Base-by-base conservation (phyloP, 2,888 invertebrate genomes). In the Drosophila kanekoi region DNA sequence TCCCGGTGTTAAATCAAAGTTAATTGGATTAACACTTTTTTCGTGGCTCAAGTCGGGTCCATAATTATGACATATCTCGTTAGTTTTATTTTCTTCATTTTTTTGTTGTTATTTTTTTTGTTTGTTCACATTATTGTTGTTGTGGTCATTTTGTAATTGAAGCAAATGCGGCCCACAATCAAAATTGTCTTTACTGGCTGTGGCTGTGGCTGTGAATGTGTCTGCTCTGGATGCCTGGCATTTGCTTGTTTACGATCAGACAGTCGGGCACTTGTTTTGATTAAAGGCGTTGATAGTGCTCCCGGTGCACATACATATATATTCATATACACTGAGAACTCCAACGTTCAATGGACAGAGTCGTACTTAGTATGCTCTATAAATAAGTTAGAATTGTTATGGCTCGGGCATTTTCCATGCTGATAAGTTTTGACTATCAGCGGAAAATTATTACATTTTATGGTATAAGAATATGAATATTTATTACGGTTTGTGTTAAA, bases 21-120 rank as follows among this genome's bases (percentile, higher is more conserved):
- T 77, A 87, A 88, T 84, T 87, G 59, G 69, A 84, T 85, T 85
- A 85, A 87, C 87, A 88, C 78, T 86, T 83, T 72, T 33, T 32
- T 62, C n/a, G 52, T 49, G 44, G 32, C 37, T 54, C 18, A 48
- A 40, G 48, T 48, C 52, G 52, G 47, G 54, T 54, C 28, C 77
- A 61, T 72, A 81, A 88, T 84, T 83, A 87, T 76, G 84, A 59
- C 62, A 76, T 76, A 77, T 80, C 62, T 63, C 66, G 56, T 67
- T 60, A n/a, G 32, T 59, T 11, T 38, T 8, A 9, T 20, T 16
- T 52, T 38, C 4, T 4, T 14, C n/a, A 0, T 32, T 13, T n/a
- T n/a, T n/a, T n/a, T n/a, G n/a, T n/a, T n/a, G n/a, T 38, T 8
- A 9, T 20, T 16, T 52, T 38, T 2, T 4, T 18, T 1, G 18